Conservation (phyloP, 2,797 vertebrate species). For the Menidia menidia region DNA sequence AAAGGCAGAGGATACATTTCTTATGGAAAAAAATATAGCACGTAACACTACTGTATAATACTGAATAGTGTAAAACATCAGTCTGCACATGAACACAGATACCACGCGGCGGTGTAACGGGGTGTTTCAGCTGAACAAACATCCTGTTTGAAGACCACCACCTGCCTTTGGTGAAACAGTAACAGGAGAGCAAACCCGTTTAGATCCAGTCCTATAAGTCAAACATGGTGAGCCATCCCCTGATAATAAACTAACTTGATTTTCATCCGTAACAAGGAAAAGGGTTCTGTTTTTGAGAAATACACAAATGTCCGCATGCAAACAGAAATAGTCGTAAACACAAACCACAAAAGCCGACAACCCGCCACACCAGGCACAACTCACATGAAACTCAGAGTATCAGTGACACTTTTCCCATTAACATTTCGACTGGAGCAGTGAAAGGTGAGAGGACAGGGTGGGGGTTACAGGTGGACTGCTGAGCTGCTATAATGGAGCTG, state of each 20-base stretch:
- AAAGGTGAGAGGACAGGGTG: not conserved
- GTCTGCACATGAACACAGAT: conserved; percentile 22
- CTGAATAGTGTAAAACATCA: conserved; percentile 4
- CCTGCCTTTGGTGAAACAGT: conserved; percentile 74
- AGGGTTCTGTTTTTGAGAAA: conserved; percentile 12
- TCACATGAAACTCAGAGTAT: conserved; percentile 33
- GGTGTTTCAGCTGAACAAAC: conserved; percentile 74
- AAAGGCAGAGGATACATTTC: not conserved
- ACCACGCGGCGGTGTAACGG: conserved; percentile 31
- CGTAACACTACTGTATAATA: not conserved
- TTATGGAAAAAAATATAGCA: conserved; percentile 11
- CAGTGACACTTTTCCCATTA: conserved; percentile 43
- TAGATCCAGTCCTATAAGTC: conserved; percentile 43
- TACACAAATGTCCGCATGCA: conserved; percentile 11
- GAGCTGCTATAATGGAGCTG: conserved; percentile 18
- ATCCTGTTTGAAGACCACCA: conserved; percentile 74
- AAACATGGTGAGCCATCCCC: conserved; percentile 47
- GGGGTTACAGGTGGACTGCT: conserved; percentile 35
- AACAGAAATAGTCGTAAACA: not conserved
- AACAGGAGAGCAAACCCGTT: conserved; percentile 71
- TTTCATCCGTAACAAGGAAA: conserved; percentile 54
- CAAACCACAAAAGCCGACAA: not conserved
- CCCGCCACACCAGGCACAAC: conserved; percentile 10
- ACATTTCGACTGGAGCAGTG: conserved; percentile 37
- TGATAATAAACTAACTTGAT: conserved; percentile 49